A percentile compares a stretch with the other conserved stretches of the same genome.
Evolutionary conservation across 2,113 vertebrate species (phyloP).

Genomic region (Telmatochromis sp.): DNA sequence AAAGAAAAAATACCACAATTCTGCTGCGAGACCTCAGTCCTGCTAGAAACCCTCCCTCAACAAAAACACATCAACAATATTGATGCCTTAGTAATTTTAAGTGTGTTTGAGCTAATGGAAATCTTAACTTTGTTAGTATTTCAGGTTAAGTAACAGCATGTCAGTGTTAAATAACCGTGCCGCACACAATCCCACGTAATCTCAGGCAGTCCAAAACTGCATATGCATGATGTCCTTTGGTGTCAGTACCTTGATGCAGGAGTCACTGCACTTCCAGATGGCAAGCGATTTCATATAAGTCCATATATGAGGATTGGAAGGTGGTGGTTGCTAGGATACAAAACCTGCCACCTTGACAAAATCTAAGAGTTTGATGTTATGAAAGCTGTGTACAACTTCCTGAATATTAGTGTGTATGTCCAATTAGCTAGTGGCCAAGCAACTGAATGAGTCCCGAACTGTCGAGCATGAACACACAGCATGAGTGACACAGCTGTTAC

Average conservation of each 20-base stretch:
- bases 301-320: background rate
- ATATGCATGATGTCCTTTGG: background rate
- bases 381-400: background rate
- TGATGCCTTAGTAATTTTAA: background rate
- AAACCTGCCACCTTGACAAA: background rate
- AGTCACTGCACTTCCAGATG: background rate
- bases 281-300: background rate
- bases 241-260: background rate
- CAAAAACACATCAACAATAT: accelerated
- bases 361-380: background rate
- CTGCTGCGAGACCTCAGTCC: background rate
- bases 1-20: background rate
- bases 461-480: background rate
- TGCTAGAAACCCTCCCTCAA: background rate
- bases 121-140: background rate
- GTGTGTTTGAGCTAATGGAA: background rate
- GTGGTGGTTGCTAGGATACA: background rate
- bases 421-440: background rate
- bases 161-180: background rate
- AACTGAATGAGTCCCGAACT: background rate
- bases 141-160: background rate
- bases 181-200: background rate
- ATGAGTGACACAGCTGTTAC: background rate
- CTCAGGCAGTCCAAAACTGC: background rate
- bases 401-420: background rate